phyloP scores from a whole-genome alignment of 2,888 invertebrate genomes.

The Ryuthela nishihirai region DNA sequence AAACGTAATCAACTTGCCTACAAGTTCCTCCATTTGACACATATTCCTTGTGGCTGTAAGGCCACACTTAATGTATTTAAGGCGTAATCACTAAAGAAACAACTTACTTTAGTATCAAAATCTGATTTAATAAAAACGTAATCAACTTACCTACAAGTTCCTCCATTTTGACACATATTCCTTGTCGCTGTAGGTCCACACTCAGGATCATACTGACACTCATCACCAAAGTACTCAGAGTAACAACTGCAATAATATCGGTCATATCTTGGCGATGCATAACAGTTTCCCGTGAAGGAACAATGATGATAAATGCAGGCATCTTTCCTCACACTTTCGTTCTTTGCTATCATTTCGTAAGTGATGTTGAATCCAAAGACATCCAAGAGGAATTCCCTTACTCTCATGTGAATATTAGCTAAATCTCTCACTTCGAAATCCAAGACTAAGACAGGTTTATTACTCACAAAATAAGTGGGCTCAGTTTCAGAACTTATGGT shows the following conservation, averaged over 20 bases:
- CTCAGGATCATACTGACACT: constrained; percentile 75
- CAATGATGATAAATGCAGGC: constrained; percentile 73
- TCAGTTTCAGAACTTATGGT: constrained; percentile 39
- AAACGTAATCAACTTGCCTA: too few species aligned
- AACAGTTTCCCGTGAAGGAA: constrained; percentile 80
- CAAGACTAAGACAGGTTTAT: constrained; percentile 70
- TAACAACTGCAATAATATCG: constrained; percentile 77
- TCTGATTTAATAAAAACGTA: too few species aligned
- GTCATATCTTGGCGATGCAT: constrained; percentile 64
- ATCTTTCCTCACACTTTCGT: constrained; percentile 41
- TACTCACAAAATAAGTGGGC: constrained; percentile 50
- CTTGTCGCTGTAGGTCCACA: constrained; percentile 65
- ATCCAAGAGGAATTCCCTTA: constrained; percentile 71
- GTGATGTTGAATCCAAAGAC: constrained; percentile 91
- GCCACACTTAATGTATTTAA: too few species aligned
- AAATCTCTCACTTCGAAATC: constrained; percentile 64
- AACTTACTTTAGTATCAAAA: too few species aligned
- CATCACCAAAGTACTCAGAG: constrained; percentile 69
- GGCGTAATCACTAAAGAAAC: too few species aligned
- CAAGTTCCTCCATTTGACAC: too few species aligned
- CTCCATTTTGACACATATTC: constrained; percentile 69
- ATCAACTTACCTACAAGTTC: constrained; percentile 76
- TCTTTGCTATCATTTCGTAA: constrained; percentile 66
- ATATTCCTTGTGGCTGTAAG: too few species aligned
- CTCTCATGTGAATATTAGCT: constrained; percentile 68